Conservation (phyloP, 2,888 invertebrate genomes). For the Agonopterix subpropinquella region DNA sequence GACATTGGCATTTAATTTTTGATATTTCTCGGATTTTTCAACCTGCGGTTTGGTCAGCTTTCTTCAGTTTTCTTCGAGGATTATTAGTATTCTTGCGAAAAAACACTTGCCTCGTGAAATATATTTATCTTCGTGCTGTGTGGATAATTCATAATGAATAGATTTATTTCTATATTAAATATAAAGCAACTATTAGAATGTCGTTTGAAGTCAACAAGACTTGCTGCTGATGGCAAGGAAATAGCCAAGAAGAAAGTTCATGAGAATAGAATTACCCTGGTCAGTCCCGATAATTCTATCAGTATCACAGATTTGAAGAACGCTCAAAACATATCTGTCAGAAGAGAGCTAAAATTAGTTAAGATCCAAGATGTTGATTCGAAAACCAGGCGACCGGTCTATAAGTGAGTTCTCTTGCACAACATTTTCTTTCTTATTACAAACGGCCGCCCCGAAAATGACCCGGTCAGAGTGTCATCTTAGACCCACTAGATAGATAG, state of each 20-base stretch:
- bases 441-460: too few species aligned
- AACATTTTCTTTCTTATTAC: too few species aligned
- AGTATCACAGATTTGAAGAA: conserved; percentile 79
- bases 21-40: too few species aligned
- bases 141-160: conserved; percentile 33
- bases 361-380: conserved; percentile 80
- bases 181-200: conserved; percentile 33
- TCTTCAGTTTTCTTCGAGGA: too few species aligned
- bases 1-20: too few species aligned
- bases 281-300: conserved; percentile 74
- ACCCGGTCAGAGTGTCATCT: too few species aligned
- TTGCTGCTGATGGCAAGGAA: conserved; percentile 58
- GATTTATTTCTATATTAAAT: conserved; percentile 31
- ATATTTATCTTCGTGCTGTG: too few species aligned
- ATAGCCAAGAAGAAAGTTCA: conserved; percentile 55
- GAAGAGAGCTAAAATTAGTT: conserved; percentile 81
- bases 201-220: conserved; percentile 42
- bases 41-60: too few species aligned
- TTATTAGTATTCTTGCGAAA: too few species aligned
- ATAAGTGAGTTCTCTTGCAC: conserved; percentile 61
- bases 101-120: too few species aligned
- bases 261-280: conserved; percentile 78
- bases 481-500: too few species aligned
- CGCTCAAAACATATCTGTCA: conserved; percentile 80
- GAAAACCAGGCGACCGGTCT: conserved; percentile 81